Evolutionary conservation across 2,797 vertebrate genomes (phyloP).

Genomic region (Lepus townsendii): DNA sequence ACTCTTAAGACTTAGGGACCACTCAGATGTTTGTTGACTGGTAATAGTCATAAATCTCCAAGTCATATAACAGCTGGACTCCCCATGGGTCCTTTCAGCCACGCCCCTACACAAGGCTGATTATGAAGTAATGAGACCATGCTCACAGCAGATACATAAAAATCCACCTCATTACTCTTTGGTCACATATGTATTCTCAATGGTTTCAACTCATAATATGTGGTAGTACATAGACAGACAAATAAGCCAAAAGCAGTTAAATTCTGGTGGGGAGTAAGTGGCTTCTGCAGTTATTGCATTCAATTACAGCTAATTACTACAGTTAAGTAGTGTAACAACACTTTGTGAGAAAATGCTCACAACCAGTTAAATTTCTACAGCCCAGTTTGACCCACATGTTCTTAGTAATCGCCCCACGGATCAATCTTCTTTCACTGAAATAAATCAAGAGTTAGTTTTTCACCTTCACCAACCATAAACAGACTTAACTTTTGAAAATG

Average conservation of each 20-base stretch:
- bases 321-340: not conserved
- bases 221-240: not conserved
- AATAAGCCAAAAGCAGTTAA: not conserved
- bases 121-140: slow-evolving; percentile 61
- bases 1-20: not conserved
- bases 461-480: not conserved
- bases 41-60: slow-evolving; percentile 9
- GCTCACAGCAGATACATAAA: not conserved
- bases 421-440: slow-evolving; percentile 67
- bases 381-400: not conserved
- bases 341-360: slow-evolving; percentile 2
- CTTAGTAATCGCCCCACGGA: slow-evolving; percentile 25
- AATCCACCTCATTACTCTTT: not conserved
- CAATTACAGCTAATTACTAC: not conserved
- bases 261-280: not conserved
- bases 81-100: not conserved
- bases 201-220: not conserved
- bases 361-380: slow-evolving; percentile 18
- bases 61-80: not conserved
- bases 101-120: not conserved
- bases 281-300: not conserved
- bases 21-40: not conserved
- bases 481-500: slow-evolving; percentile 26
- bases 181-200: not conserved
- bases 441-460: slow-evolving; percentile 64